A percentile compares a stretch with the other conserved stretches of the same genome.
These are phyloP conservation scores for Emys orbicularis DNA, from an alignment of 2,797 vertebrate species.

Conservation along the genomic window DNA sequence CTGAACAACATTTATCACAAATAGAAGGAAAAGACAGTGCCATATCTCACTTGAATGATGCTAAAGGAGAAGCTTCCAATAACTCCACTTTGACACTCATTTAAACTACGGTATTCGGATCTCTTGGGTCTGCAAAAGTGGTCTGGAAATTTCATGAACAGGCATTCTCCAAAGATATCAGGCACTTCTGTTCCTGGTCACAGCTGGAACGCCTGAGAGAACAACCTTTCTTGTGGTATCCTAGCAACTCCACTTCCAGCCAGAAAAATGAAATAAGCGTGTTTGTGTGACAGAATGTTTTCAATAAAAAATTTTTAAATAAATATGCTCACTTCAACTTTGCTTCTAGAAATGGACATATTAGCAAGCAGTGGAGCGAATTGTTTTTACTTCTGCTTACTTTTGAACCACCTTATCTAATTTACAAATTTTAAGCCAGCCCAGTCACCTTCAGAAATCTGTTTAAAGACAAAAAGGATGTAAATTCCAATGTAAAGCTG, in stretches of 20 bases:
- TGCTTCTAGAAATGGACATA: conserved; percentile 10
- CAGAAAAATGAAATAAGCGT: background rate
- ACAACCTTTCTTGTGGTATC: background rate
- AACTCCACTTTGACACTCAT: background rate
- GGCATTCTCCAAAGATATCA: background rate
- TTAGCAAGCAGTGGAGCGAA: background rate
- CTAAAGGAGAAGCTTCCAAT: background rate
- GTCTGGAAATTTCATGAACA: background rate
- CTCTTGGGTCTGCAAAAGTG: background rate
- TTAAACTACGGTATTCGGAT: background rate
- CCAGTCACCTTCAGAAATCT: background rate
- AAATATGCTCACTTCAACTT: conserved; percentile 12
- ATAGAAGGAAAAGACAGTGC: background rate
- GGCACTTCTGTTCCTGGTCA: background rate
- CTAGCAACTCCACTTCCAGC: conserved; percentile 13
- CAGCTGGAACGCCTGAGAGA: conserved; percentile 23
- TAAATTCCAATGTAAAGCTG: background rate
- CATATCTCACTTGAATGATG: background rate
- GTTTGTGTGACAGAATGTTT: background rate
- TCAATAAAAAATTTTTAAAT: background rate
- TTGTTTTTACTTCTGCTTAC: background rate
- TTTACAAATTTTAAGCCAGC: background rate
- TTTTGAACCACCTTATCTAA: background rate
- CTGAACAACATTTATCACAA: background rate
- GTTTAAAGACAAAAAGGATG: conserved; percentile 15